phyloP scores from a whole-genome alignment of 2,888 invertebrate genomes.

The Melanostoma mellinum region DNA sequence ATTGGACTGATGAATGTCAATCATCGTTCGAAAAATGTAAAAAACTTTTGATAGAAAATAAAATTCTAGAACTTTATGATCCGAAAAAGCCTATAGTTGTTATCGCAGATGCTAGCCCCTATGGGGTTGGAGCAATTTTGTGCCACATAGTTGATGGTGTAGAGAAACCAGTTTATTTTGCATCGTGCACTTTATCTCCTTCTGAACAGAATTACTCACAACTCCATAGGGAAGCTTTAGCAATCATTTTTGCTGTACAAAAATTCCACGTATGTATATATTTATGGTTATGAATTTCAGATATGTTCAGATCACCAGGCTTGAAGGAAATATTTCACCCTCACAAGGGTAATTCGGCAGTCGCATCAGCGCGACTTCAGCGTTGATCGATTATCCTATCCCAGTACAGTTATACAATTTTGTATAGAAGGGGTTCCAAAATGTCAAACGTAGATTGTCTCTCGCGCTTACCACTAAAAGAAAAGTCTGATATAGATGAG shows the following conservation, averaged over 20 bases:
- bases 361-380: conserved; percentile 1
- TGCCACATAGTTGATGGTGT: conserved; percentile 50
- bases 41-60: conserved; percentile 1
- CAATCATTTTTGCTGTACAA: conserved; percentile 78
- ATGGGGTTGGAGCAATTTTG: conserved; percentile 17
- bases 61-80: conserved; percentile 38
- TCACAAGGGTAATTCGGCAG: conserved; percentile 1
- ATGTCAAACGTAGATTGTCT: conserved; percentile 2
- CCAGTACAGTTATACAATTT: not conserved
- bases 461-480: not conserved
- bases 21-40: conserved; percentile 6
- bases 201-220: conserved; percentile 11
- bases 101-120: conserved; percentile 40
- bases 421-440: conserved; percentile 6
- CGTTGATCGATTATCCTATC: not conserved
- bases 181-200: conserved; percentile 43
- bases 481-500: not conserved
- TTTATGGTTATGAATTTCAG: conserved; percentile 75
- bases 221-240: conserved; percentile 75
- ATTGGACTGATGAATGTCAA: not conserved
- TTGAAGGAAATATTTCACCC: conserved; percentile 9
- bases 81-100: conserved; percentile 44
- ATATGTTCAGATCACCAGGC: conserved; percentile 65
- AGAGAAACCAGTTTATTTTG: conserved; percentile 58
- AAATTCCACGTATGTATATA: conserved; percentile 80